phyloP scores from a whole-genome alignment of 2,113 vertebrate species.

The Athene noctua region DNA sequence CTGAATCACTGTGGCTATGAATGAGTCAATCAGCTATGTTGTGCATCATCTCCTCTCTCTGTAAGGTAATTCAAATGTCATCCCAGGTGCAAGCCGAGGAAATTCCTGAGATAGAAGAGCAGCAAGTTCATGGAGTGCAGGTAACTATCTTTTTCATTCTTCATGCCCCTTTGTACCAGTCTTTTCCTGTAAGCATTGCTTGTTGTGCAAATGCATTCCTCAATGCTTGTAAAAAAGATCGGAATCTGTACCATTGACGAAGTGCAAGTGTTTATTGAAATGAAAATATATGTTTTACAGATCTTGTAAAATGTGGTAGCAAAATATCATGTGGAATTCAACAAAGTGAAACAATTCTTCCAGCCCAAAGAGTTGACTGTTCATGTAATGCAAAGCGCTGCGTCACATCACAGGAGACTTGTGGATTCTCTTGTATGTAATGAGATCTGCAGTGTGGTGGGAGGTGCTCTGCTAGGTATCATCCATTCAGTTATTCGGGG shows the following conservation, averaged over 20 bases:
- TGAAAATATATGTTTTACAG: background rate
- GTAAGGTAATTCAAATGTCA: background rate
- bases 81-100: background rate
- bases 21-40: background rate
- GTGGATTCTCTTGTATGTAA: background rate
- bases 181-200: background rate
- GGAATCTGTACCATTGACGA: background rate
- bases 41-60: background rate
- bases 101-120: background rate
- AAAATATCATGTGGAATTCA: background rate
- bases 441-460: background rate
- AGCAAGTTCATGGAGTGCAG: background rate
- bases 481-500: background rate
- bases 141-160: background rate
- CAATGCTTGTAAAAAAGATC: background rate
- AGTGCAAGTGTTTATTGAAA: background rate
- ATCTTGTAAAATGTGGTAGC: background rate
- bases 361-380: background rate
- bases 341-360: background rate
- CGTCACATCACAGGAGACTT: background rate
- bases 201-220: background rate
- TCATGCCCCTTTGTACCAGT: background rate
- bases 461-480: background rate
- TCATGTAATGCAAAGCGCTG: background rate
- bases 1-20: background rate